These are phyloP conservation scores for Microctenopoma stevenorrisi DNA, from an alignment of 2,797 vertebrate genomes.

Conservation along the genomic window DNA sequence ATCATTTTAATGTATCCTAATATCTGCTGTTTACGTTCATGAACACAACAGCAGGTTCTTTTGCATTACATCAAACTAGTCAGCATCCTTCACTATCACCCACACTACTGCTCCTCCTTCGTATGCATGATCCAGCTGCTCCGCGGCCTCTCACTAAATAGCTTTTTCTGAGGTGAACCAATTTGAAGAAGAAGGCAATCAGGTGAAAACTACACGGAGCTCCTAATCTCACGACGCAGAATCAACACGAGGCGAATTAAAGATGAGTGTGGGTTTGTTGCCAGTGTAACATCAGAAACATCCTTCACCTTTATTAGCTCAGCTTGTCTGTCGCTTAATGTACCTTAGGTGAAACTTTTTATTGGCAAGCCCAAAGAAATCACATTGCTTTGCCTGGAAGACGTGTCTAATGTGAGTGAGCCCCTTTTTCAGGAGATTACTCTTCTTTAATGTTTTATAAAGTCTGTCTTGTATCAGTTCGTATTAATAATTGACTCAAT, in stretches of 20 bases:
- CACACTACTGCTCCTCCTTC: slow-evolving; percentile 38
- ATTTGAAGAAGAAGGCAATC: slow-evolving; percentile 66
- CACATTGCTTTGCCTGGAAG: not conserved
- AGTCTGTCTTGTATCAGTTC: not conserved
- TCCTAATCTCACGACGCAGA: slow-evolving; percentile 16
- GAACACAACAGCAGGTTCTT: slow-evolving; percentile 3
- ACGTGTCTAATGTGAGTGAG: not conserved
- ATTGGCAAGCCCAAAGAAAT: slow-evolving; percentile 19
- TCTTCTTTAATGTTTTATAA: slow-evolving; percentile 9
- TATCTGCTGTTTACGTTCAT: not conserved
- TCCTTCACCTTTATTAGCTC: slow-evolving; percentile 29
- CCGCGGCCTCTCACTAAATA: slow-evolving; percentile 39
- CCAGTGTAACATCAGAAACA: slow-evolving; percentile 7
- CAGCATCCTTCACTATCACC: slow-evolving; percentile 10
- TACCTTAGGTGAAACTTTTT: slow-evolving; percentile 15
- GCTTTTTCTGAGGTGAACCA: slow-evolving; percentile 58
- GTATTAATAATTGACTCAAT: slow-evolving; percentile 19
- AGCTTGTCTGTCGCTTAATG: not conserved
- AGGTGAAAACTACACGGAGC: slow-evolving; percentile 46
- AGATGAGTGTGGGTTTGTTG: slow-evolving; percentile 8
- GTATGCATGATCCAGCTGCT: slow-evolving; percentile 51
- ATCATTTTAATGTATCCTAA: not conserved
- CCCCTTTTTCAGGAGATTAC: not conserved
- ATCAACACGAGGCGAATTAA: slow-evolving; percentile 43
- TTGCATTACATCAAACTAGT: not conserved